These are phyloP conservation scores for Echinops telfairi DNA, from an alignment of 2,113 vertebrate genomes.

Conservation along the genomic window DNA sequence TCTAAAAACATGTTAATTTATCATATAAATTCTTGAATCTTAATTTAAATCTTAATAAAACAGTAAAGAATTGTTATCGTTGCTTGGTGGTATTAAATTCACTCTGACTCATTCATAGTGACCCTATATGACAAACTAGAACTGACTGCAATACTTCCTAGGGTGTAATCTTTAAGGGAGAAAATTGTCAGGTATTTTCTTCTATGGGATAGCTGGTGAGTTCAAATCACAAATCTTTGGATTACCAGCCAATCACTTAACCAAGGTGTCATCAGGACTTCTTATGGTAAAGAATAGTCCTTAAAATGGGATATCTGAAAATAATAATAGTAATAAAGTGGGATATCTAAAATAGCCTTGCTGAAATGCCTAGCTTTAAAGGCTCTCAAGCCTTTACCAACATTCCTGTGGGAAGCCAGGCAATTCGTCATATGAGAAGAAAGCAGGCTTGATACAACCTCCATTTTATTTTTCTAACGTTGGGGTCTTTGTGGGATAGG, in stretches of 20 bases:
- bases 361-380: background rate
- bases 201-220: background rate
- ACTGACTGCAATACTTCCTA: background rate
- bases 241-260: background rate
- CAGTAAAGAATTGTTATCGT: background rate
- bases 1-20: background rate
- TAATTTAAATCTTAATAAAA: background rate
- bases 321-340: background rate
- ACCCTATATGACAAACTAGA: background rate
- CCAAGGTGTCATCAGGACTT: background rate
- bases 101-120: background rate
- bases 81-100: background rate
- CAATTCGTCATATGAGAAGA: background rate
- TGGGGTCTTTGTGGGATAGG: background rate
- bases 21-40: background rate
- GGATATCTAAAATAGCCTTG: background rate
- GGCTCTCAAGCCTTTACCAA: background rate
- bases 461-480: constrained; percentile 33
- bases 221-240: background rate
- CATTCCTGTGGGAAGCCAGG: background rate
- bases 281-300: background rate
- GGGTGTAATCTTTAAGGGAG: background rate
- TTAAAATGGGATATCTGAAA: background rate
- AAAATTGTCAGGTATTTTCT: background rate
- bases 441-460: background rate